A percentile compares a stretch with the other conserved stretches of the same genome.
Evolutionary conservation across 2,888 invertebrate species (phyloP).

Genomic region (Drosophila anomelani): DNA sequence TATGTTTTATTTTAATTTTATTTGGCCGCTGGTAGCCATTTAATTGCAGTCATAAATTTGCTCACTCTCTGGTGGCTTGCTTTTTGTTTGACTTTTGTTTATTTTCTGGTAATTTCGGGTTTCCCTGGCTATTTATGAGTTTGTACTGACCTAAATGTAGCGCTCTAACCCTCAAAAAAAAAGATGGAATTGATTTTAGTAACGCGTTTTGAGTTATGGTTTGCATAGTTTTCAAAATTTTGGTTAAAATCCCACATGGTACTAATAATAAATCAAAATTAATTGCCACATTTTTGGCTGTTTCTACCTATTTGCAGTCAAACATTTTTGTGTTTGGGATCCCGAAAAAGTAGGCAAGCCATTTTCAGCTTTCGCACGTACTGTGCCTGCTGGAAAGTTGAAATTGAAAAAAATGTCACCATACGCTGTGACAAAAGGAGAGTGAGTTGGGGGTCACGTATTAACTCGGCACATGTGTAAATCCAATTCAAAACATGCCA

Average conservation of each 20-base stretch:
- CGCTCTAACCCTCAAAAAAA: neutral
- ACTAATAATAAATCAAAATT: constrained; percentile 50
- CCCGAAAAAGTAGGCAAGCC: constrained; percentile 44
- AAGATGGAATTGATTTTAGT: constrained; percentile 19
- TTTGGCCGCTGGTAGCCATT: constrained; percentile 38
- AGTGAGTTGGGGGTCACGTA: constrained; percentile 57
- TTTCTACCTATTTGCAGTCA: neutral
- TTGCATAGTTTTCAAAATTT: constrained; percentile 11
- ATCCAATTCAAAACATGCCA: constrained; percentile 78
- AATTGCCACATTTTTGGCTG: constrained; percentile 23
- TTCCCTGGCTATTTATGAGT: constrained; percentile 16
- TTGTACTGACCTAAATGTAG: constrained; percentile 21
- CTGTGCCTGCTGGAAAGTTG: constrained; percentile 59
- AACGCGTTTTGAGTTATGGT: constrained; percentile 7
- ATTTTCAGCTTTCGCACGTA: constrained; percentile 37
- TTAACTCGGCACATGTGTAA: constrained; percentile 76
- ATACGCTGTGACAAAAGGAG: neutral
- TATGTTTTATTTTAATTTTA: constrained; percentile 41
- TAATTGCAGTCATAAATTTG: constrained; percentile 65
- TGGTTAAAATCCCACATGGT: neutral
- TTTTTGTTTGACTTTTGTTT: constrained; percentile 23
- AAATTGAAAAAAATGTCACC: constrained; percentile 71
- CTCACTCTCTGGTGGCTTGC: constrained; percentile 15
- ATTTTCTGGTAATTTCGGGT: constrained; percentile 37
- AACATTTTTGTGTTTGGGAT: neutral